Conservation (phyloP, 2,797 vertebrate species). For the Acipenser ruthenus region DNA sequence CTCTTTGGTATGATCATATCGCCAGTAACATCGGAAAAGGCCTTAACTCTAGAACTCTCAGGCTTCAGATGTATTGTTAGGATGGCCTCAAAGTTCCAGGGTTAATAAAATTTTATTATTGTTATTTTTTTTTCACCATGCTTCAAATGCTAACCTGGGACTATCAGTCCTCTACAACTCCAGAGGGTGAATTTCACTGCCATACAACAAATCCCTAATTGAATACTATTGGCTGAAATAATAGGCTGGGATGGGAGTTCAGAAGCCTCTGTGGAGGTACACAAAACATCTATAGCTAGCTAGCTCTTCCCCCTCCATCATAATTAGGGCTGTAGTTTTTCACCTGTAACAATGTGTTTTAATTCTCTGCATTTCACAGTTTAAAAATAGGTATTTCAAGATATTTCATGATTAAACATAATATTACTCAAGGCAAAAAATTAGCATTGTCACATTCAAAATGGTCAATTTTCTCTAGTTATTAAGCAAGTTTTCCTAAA, state of each 20-base stretch:
- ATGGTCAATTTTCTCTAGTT: too few relatives aligned
- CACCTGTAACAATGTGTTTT: too few relatives aligned
- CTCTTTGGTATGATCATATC: slow-evolving; percentile 68
- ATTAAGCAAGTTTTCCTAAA: too few relatives aligned
- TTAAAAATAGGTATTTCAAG: too few relatives aligned
- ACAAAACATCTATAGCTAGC: background rate
- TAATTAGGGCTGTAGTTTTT: too few relatives aligned
- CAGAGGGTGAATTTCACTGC: background rate
- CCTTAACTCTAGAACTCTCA: slow-evolving; percentile 43
- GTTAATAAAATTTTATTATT: slow-evolving; percentile 34
- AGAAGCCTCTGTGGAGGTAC: background rate
- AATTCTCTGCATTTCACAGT: too few relatives aligned
- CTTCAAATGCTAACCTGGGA: slow-evolving; percentile 64
- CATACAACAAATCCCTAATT: background rate
- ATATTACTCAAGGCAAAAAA: too few relatives aligned
- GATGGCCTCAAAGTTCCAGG: slow-evolving; percentile 29
- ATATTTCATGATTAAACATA: too few relatives aligned
- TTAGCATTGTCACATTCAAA: too few relatives aligned
- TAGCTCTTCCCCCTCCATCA: too few relatives aligned
- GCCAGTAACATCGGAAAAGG: slow-evolving; percentile 80
- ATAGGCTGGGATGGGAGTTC: background rate
- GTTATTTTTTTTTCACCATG: slow-evolving; percentile 33
- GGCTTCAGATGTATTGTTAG: slow-evolving; percentile 21
- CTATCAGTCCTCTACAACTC: background rate
- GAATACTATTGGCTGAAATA: background rate